These are phyloP conservation scores for Drosophila recens DNA, from an alignment of 2,888 invertebrate genomes.

Conservation along the genomic window DNA sequence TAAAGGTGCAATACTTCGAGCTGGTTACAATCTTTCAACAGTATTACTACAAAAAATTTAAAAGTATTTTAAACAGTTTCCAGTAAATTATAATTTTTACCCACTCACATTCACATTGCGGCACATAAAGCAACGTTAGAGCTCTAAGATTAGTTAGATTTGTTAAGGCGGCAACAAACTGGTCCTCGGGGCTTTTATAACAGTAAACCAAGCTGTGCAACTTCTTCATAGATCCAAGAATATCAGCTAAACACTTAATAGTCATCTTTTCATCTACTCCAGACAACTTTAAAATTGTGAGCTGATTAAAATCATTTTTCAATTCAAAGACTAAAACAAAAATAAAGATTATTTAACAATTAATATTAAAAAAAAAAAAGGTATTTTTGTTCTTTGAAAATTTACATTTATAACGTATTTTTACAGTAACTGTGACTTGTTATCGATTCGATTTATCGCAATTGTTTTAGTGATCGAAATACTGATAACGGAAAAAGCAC, in stretches of 20 bases:
- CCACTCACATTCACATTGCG: conserved; percentile 23
- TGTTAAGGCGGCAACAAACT: conserved; percentile 10
- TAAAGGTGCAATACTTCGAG: conserved; percentile 24
- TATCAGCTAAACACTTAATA: conserved; percentile 2
- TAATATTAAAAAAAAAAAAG: too few relatives aligned
- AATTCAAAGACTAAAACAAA: conserved; percentile 18
- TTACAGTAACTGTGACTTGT: background rate
- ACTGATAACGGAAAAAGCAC: conserved; percentile 16
- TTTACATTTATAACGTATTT: background rate
- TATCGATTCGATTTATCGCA: conserved; percentile 7
- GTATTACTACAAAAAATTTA: conserved; percentile 15
- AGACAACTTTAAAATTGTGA: conserved; percentile 29
- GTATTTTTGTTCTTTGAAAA: too few relatives aligned
- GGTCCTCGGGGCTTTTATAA: background rate
- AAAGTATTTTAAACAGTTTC: background rate
- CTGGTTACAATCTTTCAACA: conserved; percentile 16
- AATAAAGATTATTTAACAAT: background rate
- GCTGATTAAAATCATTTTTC: conserved; percentile 1
- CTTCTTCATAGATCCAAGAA: conserved; percentile 14
- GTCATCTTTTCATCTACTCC: conserved; percentile 12
- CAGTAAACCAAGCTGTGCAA: conserved; percentile 10
- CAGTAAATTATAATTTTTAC: background rate
- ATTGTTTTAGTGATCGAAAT: background rate
- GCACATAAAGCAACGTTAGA: conserved; percentile 19
- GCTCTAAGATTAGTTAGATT: conserved; percentile 13